Conservation (phyloP, 2,113 vertebrate genomes). For the Menura novaehollandiae region DNA sequence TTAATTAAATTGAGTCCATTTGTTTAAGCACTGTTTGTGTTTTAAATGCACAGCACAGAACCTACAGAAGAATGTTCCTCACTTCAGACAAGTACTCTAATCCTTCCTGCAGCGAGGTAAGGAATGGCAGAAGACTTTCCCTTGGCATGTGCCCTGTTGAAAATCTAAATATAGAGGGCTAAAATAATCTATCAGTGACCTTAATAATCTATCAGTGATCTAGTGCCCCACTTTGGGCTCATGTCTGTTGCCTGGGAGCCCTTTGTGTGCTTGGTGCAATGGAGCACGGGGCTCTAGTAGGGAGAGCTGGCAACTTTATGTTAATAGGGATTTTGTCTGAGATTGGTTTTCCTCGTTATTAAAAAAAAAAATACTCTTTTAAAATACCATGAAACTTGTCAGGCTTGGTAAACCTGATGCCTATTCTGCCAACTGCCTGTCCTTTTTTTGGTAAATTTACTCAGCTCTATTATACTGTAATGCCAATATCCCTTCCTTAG, state of each 20-base stretch:
- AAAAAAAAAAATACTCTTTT: not conserved
- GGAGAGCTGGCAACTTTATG: not conserved
- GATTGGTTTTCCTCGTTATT: not conserved
- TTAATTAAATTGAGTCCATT: slow-evolving; percentile 65
- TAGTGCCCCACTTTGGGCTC: not conserved
- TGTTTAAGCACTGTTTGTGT: slow-evolving; percentile 16
- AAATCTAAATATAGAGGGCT: not conserved
- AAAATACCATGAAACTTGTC: not conserved
- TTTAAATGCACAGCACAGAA: slow-evolving; percentile 14
- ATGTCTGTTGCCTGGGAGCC: not conserved
- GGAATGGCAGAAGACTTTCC: not conserved
- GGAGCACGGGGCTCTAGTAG: not conserved
- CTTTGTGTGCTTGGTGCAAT: not conserved
- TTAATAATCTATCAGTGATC: not conserved
- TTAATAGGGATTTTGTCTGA: not conserved
- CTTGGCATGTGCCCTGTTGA: not conserved
- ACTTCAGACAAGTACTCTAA: not conserved
- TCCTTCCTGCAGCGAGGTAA: not conserved
- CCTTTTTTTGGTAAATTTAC: not conserved
- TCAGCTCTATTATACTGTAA: not conserved
- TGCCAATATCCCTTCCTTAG: not conserved
- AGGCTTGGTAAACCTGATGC: not conserved
- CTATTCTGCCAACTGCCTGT: not conserved
- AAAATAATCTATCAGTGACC: not conserved
- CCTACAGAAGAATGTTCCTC: not conserved